Evolutionary conservation across 1,140 invertebrate genomes (phyloP).

Genomic region (Diuraphis noxia): DNA sequence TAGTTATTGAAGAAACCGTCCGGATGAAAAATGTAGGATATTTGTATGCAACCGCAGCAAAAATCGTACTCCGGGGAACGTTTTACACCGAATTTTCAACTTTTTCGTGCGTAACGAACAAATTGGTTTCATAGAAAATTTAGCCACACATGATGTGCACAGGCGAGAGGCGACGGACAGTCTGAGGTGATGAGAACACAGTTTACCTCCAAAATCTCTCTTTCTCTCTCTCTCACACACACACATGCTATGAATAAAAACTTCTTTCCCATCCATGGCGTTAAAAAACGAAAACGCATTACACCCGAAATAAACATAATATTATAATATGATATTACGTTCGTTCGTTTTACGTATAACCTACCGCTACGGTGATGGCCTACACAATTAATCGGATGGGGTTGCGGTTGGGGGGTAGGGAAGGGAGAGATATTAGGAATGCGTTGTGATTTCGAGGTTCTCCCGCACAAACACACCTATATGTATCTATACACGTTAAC

Average conservation of each 20-base stretch:
- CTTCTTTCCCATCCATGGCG: no score
- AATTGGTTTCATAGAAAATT: slow-evolving; percentile 42
- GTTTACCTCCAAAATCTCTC: background rate
- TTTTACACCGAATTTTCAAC: slow-evolving; percentile 37
- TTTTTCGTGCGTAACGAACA: background rate
- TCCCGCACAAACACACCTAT: background rate
- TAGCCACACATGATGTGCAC: no score
- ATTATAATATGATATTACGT: background rate
- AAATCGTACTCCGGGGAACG: slow-evolving; percentile 34
- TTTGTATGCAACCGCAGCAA: slow-evolving; percentile 26
- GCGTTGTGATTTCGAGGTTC: background rate
- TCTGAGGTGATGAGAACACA: background rate
- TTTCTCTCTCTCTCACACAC: background rate
- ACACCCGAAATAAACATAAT: background rate
- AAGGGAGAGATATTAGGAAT: background rate
- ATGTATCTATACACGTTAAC: background rate
- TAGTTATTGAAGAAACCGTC: slow-evolving; percentile 31
- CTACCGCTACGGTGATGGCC: no score
- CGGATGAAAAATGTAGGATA: slow-evolving; percentile 26
- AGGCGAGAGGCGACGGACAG: no score
- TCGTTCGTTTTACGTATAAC: background rate
- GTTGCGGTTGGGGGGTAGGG: no score
- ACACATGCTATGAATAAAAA: no score
- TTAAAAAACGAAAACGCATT: background rate
- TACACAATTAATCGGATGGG: no score